Evolutionary conservation across 2,797 vertebrate genomes (phyloP).

Genomic region (Onychomys torridus): DNA sequence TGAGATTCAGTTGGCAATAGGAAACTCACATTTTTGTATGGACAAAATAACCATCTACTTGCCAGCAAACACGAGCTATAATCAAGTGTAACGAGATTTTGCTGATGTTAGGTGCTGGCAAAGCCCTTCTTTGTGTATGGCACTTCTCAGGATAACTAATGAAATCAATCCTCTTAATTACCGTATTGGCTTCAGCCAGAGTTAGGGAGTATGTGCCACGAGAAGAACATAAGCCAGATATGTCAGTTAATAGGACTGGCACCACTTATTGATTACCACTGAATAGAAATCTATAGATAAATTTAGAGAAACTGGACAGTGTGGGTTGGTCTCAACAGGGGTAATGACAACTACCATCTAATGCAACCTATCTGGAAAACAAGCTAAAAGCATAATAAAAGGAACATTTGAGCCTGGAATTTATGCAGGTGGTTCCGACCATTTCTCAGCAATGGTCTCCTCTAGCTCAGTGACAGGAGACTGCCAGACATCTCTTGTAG

Average conservation of each 20-base stretch:
- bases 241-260: background rate
- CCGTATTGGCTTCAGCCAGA: background rate
- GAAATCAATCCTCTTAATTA: background rate
- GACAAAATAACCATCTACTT: background rate
- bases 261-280: background rate
- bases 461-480: background rate
- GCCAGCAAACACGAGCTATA: background rate
- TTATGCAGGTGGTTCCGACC: background rate
- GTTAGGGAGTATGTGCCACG: background rate
- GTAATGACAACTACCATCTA: background rate
- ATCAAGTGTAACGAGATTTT: conserved; percentile 23
- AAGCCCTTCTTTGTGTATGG: background rate
- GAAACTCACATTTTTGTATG: background rate
- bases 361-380: background rate
- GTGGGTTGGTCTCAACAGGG: background rate
- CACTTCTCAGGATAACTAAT: background rate
- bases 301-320: background rate
- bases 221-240: background rate
- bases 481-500: background rate
- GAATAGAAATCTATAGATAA: background rate
- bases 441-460: background rate
- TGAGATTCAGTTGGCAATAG: background rate
- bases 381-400: background rate
- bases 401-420: background rate
- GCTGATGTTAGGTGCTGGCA: background rate